A percentile compares a stretch with the other conserved stretches of the same genome.
Conservation (phyloP, 2,888 invertebrate species). For the Eurois occulta region DNA sequence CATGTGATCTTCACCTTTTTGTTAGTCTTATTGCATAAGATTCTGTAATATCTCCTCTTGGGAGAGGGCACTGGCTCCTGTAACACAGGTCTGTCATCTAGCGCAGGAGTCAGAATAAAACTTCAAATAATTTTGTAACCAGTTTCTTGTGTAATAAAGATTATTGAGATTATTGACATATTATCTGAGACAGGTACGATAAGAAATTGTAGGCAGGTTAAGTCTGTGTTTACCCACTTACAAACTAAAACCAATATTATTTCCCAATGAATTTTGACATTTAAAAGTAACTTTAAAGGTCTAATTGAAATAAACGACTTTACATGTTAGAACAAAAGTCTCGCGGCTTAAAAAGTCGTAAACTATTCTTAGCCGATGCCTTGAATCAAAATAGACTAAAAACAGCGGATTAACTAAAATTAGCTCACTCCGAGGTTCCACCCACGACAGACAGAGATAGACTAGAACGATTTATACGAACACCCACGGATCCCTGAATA, state of each 20-base stretch:
- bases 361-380: background rate
- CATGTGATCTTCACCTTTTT: background rate
- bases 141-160: too few species aligned
- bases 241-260: background rate
- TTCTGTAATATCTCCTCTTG: too few species aligned
- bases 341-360: background rate
- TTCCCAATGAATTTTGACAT: background rate
- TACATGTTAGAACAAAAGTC: background rate
- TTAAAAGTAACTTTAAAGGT: background rate
- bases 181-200: too few species aligned
- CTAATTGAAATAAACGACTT: background rate
- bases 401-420: constrained; percentile 16
- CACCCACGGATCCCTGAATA: constrained; percentile 20
- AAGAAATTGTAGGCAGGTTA: background rate
- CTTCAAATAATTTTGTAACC: too few species aligned
- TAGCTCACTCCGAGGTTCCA: constrained; percentile 3
- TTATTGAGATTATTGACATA: too few species aligned
- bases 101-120: too few species aligned
- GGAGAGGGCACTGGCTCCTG: too few species aligned
- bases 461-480: constrained; percentile 7
- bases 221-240: background rate
- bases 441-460: background rate
- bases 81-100: too few species aligned
- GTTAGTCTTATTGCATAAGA: too few species aligned
- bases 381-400: constrained; percentile 3